Base-by-base conservation (phyloP, 2,888 invertebrate species). In the Drymonia ruficornis region DNA sequence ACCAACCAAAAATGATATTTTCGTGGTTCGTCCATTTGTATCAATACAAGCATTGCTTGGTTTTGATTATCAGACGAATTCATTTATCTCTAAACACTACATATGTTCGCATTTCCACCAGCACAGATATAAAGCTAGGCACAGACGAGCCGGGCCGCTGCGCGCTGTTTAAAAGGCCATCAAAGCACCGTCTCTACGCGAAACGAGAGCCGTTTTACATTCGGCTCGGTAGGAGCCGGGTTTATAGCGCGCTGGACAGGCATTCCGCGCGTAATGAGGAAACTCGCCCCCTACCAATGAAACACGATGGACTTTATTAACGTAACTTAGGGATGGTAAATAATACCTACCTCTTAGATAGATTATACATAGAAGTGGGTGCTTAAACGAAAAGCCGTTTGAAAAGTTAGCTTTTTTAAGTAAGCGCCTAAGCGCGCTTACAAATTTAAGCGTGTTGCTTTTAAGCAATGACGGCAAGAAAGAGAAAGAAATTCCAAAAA, bases 191-290 rank as follows among this genome's bases (percentile, higher is more conserved):
- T 75, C 68, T 76, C 69, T 77, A 84, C 84, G 84, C 85, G 80
- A 84, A 84, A 82, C 83, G 84, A 80, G 82, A 78, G 77, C 80
- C 84, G 83, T 82, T 87, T 86, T 81, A 84, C 85, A 84, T 84
- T 84, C 84, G 81, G 83, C 78, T 70, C 70, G 76, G 78, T 73
- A 72, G 79, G 75, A 78, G 76, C 74, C 73, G 73, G 76, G 80
- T 86, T 87, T 89, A 88, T 84, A 74, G 84, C 80, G 74, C 74
- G 71, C 80, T 76, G 73, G 75, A 65, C 78, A 76, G 84, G 81
- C 83, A 84, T 86, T 82, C 84, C 75, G 74, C 68, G 65, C 76
- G 83, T 88, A 88, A 89, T 89, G 88, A 88, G 85, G 81, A 83
- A 82, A 80, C 81, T 67, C 63, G 58, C 59, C 67, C 67, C 63